Percentiles rank a stretch among this genome's conserved stretches.
Conservation (phyloP, 2,888 invertebrate species). For the Meta bourneti region DNA sequence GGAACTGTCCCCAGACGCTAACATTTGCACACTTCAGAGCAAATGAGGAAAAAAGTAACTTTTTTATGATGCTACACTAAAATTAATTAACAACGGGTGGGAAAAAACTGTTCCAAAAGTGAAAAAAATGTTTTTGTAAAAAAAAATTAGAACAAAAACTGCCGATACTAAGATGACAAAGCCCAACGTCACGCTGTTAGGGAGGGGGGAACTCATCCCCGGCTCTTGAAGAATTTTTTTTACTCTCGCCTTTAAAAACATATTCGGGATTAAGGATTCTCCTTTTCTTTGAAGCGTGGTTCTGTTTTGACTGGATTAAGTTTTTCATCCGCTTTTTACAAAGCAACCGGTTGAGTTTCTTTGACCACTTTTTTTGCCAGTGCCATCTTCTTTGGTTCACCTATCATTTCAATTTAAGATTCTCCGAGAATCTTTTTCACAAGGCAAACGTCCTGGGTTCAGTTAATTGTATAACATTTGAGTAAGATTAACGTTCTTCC, state of each 20-base stretch:
- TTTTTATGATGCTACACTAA: slow-evolving; percentile 39
- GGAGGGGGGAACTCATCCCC: slow-evolving; percentile 7
- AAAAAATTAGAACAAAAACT: slow-evolving; percentile 23
- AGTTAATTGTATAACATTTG: slow-evolving; percentile 27
- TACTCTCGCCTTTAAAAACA: slow-evolving; percentile 62
- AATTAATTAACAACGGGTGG: slow-evolving; percentile 51
- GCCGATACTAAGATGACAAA: slow-evolving; percentile 1
- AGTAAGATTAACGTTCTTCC: slow-evolving; percentile 24
- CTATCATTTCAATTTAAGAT: slow-evolving; percentile 45
- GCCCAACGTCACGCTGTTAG: slow-evolving; percentile 1
- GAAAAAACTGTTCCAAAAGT: too few species aligned
- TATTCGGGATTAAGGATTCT: slow-evolving; percentile 60
- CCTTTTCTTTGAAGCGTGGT: background rate
- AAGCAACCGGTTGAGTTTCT: background rate
- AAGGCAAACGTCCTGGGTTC: slow-evolving; percentile 9
- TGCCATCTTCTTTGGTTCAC: slow-evolving; percentile 11
- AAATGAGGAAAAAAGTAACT: background rate
- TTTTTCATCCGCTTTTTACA: slow-evolving; percentile 39
- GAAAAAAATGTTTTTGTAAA: background rate
- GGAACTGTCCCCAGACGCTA: slow-evolving; percentile 8
- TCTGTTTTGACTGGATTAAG: slow-evolving; percentile 67
- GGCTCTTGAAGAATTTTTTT: slow-evolving; percentile 26
- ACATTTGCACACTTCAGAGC: background rate
- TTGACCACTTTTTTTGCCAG: background rate
- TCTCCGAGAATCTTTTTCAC: background rate